Evolutionary conservation across 2,888 invertebrate genomes (phyloP).

Genomic region (Dichetophora obliterata): DNA sequence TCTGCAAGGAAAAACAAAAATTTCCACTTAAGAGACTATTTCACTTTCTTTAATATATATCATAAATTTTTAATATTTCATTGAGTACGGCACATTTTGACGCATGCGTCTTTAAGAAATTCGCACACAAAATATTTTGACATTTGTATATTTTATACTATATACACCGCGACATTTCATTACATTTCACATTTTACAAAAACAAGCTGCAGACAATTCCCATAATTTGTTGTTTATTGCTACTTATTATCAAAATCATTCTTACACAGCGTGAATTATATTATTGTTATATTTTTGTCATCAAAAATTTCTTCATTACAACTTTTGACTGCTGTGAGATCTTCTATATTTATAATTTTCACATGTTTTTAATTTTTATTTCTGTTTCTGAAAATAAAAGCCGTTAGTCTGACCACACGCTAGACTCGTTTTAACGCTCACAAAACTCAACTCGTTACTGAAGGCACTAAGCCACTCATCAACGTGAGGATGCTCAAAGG

Average conservation of each 20-base stretch:
- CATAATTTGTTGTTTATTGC: neutral
- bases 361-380: slow-evolving; percentile 8
- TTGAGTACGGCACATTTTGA: slow-evolving; percentile 20
- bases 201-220: slow-evolving; percentile 13
- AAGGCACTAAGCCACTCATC: neutral
- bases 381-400: neutral
- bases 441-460: slow-evolving; percentile 30
- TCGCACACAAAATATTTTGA: slow-evolving; percentile 31
- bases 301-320: neutral
- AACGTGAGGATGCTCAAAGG: slow-evolving; percentile 11
- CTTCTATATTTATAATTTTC: neutral
- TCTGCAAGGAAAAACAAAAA: neutral
- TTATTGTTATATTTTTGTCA: neutral
- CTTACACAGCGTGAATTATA: neutral
- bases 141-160: slow-evolving; percentile 31
- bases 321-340: neutral
- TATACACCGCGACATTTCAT: neutral
- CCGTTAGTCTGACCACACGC: neutral
- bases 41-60: neutral
- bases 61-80: slow-evolving; percentile 12
- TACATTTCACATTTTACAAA: neutral
- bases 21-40: neutral
- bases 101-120: slow-evolving; percentile 25
- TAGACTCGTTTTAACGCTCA: slow-evolving; percentile 3
- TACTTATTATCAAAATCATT: neutral